Base-by-base conservation (phyloP, 2,888 invertebrate species). In the Fabriciana adippe region DNA sequence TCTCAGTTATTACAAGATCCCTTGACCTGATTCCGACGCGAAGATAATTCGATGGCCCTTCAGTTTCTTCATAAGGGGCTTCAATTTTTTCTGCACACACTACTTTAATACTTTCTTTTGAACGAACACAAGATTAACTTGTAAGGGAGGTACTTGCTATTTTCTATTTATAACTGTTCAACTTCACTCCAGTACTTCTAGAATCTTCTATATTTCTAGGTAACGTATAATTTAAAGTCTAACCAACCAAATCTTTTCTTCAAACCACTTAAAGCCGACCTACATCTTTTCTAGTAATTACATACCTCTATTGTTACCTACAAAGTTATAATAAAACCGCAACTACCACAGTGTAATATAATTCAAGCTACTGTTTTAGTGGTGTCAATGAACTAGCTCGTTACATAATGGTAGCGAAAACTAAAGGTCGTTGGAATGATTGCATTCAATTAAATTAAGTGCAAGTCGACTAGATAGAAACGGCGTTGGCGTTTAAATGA, bases 1-100 rank as follows among this genome's bases (percentile, higher is more conserved):
- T 62, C 71, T 69, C 73, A 74, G 76, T 78, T 77, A 76, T 78
- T 72, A 78, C 76, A 72, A 70, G 73, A 73, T 73, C 76, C 72
- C 84, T 88, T 81, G 87, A 87, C 87, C 86, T 71, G 82, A 73
- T 82, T 88, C 69, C 74, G 70, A 70, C 72, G 70, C 78, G 77
- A 75, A 73, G 71, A 78, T 73, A 75, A 83, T 79, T 79, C 79
- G 78, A 86, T 81, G 80, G 76, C 81, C 73, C 85, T 87, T 76
- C 71, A 73, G 72, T 72, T 72, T 68, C 71, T 68, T 62, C 61
- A 56, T 55, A 45, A 70, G 65, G 55, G 68, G 65, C 68, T 63
- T 59, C 62, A 48, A 54, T 51, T 60, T 55, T 63, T 66, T 59
- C 54, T 63, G 45, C 13, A 57, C 16, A 64, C n/a, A 63, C 3